These are phyloP conservation scores for Urosaurus nigricauda DNA, from an alignment of 2,797 vertebrate genomes.

Conservation along the genomic window DNA sequence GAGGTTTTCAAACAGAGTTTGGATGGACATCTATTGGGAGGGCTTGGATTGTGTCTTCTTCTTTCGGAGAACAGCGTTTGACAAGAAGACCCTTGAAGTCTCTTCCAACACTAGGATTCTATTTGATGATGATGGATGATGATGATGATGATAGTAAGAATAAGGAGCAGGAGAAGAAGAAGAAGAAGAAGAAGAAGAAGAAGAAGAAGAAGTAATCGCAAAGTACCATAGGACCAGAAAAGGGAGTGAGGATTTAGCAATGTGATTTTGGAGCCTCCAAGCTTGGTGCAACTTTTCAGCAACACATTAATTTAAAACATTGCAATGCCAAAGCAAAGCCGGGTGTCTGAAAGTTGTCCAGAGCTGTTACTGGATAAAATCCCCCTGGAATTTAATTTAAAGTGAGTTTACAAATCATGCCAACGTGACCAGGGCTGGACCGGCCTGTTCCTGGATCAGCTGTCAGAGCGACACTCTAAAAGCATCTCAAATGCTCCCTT, in stretches of 20 bases:
- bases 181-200: too few relatives aligned
- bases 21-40: too few relatives aligned
- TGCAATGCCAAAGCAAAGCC: slow-evolving; percentile 37
- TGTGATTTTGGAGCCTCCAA: not conserved
- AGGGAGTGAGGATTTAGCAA: not conserved
- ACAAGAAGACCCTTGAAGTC: too few relatives aligned
- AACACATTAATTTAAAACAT: slow-evolving; percentile 53
- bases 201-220: too few relatives aligned
- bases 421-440: slow-evolving; percentile 39
- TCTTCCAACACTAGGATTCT: too few relatives aligned
- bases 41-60: too few relatives aligned
- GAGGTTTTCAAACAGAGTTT: too few relatives aligned
- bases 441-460: slow-evolving; percentile 29
- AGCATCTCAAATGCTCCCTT: slow-evolving; percentile 34
- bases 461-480: slow-evolving; percentile 46
- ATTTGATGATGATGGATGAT: too few relatives aligned
- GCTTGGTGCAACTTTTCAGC: slow-evolving; percentile 31
- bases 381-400: slow-evolving; percentile 60
- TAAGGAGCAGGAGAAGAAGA: too few relatives aligned
- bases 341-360: slow-evolving; percentile 44
- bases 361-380: slow-evolving; percentile 61
- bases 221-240: too few relatives aligned
- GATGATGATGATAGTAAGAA: too few relatives aligned
- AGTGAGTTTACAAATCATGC: slow-evolving; percentile 59
- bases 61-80: too few relatives aligned